phyloP scores from a whole-genome alignment of 2,797 vertebrate genomes.

The Phataginus tetradactyla region DNA sequence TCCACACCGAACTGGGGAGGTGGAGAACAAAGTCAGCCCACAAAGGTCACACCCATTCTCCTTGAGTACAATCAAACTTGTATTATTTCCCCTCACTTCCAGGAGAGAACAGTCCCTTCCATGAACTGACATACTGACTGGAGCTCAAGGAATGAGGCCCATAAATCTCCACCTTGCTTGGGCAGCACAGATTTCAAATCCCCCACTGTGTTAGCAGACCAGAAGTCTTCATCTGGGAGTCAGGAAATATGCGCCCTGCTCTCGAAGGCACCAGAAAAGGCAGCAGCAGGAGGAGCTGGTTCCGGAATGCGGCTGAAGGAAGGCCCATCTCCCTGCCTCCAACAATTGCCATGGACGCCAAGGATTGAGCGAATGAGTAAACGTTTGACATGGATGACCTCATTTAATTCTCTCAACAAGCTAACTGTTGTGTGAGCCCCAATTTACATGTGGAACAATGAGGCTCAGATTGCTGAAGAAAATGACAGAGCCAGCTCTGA shows the following conservation, averaged over 20 bases:
- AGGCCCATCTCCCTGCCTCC: background rate
- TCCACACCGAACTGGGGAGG: background rate
- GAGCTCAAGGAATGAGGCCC: background rate
- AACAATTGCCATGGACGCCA: accelerated
- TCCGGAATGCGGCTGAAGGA: background rate
- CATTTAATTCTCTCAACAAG: background rate
- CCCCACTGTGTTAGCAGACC: background rate
- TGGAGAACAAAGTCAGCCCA: background rate
- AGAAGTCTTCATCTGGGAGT: background rate
- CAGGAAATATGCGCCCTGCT: accelerated
- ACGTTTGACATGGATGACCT: accelerated
- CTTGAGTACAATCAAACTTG: constrained; percentile 6
- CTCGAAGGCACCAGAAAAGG: no score
- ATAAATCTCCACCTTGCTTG: background rate
- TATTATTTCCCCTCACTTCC: background rate
- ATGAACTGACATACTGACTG: background rate
- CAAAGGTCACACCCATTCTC: constrained; percentile 40
- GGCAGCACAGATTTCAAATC: background rate
- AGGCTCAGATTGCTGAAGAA: background rate
- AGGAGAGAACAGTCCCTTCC: constrained; percentile 7
- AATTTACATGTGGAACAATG: background rate
- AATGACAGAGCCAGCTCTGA: background rate
- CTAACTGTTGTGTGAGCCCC: background rate
- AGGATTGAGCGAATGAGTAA: accelerated
- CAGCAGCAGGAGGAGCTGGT: accelerated